Evolutionary conservation across 2,113 vertebrate species (phyloP), one percentile per base, ranked within the genome.

Genomic region (Melanocharis versteri): DNA sequence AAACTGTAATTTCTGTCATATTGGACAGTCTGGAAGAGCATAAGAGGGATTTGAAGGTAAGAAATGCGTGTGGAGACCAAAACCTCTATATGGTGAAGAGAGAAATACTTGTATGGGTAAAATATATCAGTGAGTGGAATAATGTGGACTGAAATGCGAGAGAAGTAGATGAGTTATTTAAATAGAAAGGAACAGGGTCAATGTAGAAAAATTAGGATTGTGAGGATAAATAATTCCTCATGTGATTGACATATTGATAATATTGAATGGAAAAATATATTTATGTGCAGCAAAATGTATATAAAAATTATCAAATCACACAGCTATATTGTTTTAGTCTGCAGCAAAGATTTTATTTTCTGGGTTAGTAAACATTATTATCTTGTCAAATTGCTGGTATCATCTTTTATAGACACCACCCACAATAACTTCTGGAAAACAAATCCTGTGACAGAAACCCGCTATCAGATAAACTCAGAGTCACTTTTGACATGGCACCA

Each of bases 401-500:
- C 4, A 9, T 90, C 42, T 94, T 96, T 96, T 85, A 91, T 76
- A 93, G 95, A 97, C 40, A 68, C 54, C 20, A 97, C 93, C 27
- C 90, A 92, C 64, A 88, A 86, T 3, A 78, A 70, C 1, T 58
- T 97, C 20, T 99, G 99, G 99, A 98, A 97, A 68, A 98, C 90
- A 51, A 98, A 99, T 75, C 99, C 99, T 5, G 92, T 99, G 87
- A 99, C 98, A 7, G 96, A 97, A 71, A 97, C 98, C 21, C 84
- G 83, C 57, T 99, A 99, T 95, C 99, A 99, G 95, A 98, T 98
- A 93, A 99, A 99, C 50, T 73, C 78, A 33, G 96, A 97, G 51
- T 98, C 99, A 0, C 98, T 98, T 58, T 66, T 99, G 93, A 99
- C 98, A 2, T 99, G 99, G 99, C 96, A 98, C 47, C 98, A 99